Conservation (phyloP, 2,113 vertebrate genomes). For the Acanthochromis polyacanthus region DNA sequence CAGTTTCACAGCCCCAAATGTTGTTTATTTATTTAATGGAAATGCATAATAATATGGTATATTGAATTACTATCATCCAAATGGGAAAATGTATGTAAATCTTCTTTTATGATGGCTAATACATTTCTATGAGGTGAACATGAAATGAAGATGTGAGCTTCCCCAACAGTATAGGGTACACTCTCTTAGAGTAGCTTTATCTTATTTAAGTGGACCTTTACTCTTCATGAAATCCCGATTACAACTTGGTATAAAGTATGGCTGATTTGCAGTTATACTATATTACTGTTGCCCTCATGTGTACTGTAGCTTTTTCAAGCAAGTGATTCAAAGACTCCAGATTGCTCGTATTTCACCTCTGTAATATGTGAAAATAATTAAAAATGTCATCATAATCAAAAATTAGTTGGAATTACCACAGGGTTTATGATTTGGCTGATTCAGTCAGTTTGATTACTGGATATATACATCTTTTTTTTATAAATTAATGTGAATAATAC, state of each 20-base stretch:
- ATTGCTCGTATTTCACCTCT: slow-evolving; percentile 60
- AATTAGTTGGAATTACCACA: slow-evolving; percentile 73
- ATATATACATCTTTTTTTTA: slow-evolving; percentile 80
- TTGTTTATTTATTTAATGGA: slow-evolving; percentile 71
- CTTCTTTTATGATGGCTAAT: slow-evolving; percentile 62
- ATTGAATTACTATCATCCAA: slow-evolving; percentile 59
- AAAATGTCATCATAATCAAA: slow-evolving; percentile 58
- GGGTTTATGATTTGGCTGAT: slow-evolving; percentile 76
- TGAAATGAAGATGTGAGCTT: slow-evolving; percentile 60
- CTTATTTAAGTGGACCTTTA: slow-evolving; percentile 60
- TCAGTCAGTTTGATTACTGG: slow-evolving; percentile 77
- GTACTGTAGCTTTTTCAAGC: slow-evolving; percentile 72
- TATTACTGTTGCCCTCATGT: slow-evolving; percentile 59
- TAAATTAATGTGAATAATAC: slow-evolving; percentile 82
- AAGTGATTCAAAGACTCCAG: slow-evolving; percentile 55
- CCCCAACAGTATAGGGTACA: slow-evolving; percentile 39
- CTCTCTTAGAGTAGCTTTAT: slow-evolving; percentile 54
- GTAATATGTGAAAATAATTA: slow-evolving; percentile 64
- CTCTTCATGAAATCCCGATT: slow-evolving; percentile 50
- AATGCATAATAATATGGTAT: slow-evolving; percentile 72
- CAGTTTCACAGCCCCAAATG: slow-evolving; percentile 47
- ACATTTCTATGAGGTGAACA: slow-evolving; percentile 69
- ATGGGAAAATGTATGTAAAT: slow-evolving; percentile 65
- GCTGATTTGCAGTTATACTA: slow-evolving; percentile 40
- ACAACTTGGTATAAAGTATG: slow-evolving; percentile 46